Conservation (phyloP, 2,797 vertebrate species). For the Lepilemur ruficaudatus region DNA sequence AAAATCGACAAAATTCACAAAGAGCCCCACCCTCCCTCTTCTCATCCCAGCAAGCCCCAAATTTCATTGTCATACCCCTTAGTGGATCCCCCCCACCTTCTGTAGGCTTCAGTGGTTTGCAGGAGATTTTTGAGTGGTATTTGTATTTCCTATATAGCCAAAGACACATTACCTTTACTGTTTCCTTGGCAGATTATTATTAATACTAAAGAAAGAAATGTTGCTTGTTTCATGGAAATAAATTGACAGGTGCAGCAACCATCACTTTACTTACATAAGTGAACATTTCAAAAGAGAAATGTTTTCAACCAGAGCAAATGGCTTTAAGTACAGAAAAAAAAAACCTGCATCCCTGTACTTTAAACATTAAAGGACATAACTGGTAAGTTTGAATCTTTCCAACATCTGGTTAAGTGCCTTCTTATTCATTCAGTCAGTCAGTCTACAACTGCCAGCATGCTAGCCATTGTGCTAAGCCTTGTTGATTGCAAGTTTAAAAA, state of each 20-base stretch:
- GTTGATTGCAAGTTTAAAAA: not conserved
- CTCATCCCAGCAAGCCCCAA: slow-evolving; percentile 25
- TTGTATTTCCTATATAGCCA: slow-evolving; percentile 51
- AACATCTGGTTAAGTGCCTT: slow-evolving; percentile 2
- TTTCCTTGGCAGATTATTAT: slow-evolving; percentile 42
- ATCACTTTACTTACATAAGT: slow-evolving; percentile 16
- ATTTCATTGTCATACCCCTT: slow-evolving; percentile 40
- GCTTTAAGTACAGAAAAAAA: slow-evolving; percentile 10
- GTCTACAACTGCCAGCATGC: not conserved
- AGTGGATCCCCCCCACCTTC: not conserved
- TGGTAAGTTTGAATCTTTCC: slow-evolving; percentile 9
- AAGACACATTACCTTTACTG: slow-evolving; percentile 48
- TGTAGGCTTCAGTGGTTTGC: not conserved
- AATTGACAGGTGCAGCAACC: slow-evolving; percentile 44
- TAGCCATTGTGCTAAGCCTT: not conserved
- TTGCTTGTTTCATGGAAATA: slow-evolving; percentile 47
- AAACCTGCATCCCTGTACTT: not conserved
- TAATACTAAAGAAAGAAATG: slow-evolving; percentile 43
- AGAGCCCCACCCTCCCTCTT: slow-evolving; percentile 5
- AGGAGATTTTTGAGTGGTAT: slow-evolving; percentile 40
- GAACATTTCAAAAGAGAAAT: slow-evolving; percentile 37
- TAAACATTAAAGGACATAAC: slow-evolving; percentile 20
- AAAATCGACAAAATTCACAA: slow-evolving; percentile 67
- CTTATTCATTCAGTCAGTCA: not conserved
- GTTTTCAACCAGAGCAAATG: slow-evolving; percentile 1